Conservation (phyloP, 2,797 vertebrate genomes). For the Xenentodon cancila region DNA sequence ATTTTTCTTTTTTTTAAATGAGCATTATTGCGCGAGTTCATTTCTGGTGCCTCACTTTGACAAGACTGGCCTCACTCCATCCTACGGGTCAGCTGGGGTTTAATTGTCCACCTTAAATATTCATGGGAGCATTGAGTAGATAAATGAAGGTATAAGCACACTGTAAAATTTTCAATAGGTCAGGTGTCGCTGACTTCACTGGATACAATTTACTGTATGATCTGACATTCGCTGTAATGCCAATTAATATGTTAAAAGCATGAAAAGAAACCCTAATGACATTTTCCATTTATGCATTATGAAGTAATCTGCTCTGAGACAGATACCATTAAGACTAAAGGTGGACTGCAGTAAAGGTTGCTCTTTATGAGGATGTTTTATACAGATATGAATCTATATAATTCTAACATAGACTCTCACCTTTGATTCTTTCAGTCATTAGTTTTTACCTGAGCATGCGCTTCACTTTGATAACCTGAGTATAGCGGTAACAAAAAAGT, state of each 20-base stretch:
- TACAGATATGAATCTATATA: constrained; percentile 75
- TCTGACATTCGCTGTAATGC: constrained; percentile 75
- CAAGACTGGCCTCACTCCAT: constrained; percentile 58
- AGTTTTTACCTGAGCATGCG: constrained; percentile 62
- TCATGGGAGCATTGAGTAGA: constrained; percentile 82
- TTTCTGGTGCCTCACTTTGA: constrained; percentile 64
- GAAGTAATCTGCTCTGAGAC: constrained; percentile 76
- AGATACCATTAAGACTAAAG: constrained; percentile 70
- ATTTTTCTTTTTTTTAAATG: constrained; percentile 45
- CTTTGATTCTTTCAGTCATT: constrained; percentile 67
- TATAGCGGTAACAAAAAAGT: constrained; percentile 8
- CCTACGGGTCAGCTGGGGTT: constrained; percentile 80
- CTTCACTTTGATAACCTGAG: constrained; percentile 34
- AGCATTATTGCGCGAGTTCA: constrained; percentile 37
- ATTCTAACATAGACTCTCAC: constrained; percentile 70
- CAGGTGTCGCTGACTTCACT: constrained; percentile 80
- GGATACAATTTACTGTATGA: constrained; percentile 83
- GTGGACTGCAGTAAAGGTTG: constrained; percentile 61
- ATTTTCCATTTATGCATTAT: constrained; percentile 79
- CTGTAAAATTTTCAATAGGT: constrained; percentile 84
- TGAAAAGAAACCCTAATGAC: constrained; percentile 78
- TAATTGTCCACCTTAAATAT: constrained; percentile 86
- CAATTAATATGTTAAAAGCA: constrained; percentile 85
- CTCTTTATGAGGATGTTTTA: constrained; percentile 68
- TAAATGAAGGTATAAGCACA: constrained; percentile 85